Conservation (phyloP, 2,888 invertebrate species). For the Chrysomela aeneicollis region DNA sequence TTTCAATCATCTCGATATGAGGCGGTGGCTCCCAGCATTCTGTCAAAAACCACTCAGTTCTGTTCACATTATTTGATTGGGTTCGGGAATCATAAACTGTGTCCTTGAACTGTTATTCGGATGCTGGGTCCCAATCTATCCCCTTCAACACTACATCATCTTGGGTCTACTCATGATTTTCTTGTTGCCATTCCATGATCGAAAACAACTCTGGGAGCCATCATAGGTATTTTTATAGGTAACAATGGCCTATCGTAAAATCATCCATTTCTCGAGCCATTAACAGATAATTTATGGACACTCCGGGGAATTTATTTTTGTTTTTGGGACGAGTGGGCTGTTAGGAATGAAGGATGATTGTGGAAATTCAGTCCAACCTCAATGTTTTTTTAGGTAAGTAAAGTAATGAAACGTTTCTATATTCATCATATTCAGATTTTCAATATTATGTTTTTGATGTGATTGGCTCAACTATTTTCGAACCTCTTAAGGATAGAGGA, state of each 20-base stretch:
- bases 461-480: no score
- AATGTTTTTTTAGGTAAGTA: not conserved
- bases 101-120: conserved; percentile 23
- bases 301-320: conserved; percentile 45
- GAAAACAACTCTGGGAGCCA: conserved; percentile 53
- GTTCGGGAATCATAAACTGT: conserved; percentile 22
- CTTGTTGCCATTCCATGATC: conserved; percentile 47
- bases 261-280: conserved; percentile 50
- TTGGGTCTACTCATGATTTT: conserved; percentile 49
- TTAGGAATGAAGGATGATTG: conserved; percentile 33
- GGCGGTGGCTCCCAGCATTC: no score
- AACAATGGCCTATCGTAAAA: conserved; percentile 57
- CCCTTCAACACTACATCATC: conserved; percentile 49
- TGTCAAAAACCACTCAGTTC: no score
- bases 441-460: no score
- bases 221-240: conserved; percentile 58
- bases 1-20: no score
- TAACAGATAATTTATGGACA: conserved; percentile 55
- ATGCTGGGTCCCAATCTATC: conserved; percentile 46
- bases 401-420: no score
- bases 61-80: no score
- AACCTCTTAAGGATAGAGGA: no score
- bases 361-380: conserved; percentile 18
- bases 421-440: no score
- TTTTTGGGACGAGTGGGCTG: conserved; percentile 36